These are phyloP conservation scores for Philereme transversata DNA, from an alignment of 2,888 invertebrate species.

Conservation along the genomic window DNA sequence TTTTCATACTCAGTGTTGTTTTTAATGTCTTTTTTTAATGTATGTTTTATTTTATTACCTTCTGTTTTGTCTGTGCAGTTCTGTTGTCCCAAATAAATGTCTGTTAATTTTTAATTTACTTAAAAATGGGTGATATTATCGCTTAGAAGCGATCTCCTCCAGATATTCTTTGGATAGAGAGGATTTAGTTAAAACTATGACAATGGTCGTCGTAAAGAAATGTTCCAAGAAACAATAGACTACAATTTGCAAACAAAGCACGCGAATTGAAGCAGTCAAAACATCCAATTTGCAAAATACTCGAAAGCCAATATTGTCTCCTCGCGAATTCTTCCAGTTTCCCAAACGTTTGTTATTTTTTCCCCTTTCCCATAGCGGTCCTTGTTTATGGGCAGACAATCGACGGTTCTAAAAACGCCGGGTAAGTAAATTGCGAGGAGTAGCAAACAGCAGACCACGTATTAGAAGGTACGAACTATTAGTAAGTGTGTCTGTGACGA, in stretches of 20 bases:
- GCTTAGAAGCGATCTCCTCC: too few species aligned
- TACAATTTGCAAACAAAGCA: constrained; percentile 15
- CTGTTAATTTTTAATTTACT: too few species aligned
- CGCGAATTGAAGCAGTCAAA: constrained; percentile 2
- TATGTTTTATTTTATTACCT: too few species aligned
- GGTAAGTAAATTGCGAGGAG: constrained; percentile 42
- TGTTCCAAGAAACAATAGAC: not conserved
- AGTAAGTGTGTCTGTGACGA: too few species aligned
- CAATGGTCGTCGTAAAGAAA: too few species aligned
- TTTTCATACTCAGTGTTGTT: too few species aligned
- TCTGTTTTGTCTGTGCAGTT: too few species aligned
- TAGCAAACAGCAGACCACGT: not conserved
- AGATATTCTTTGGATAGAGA: too few species aligned
- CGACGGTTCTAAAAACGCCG: constrained; percentile 47
- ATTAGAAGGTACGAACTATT: not conserved
- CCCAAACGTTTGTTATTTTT: constrained; percentile 35
- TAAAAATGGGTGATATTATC: too few species aligned
- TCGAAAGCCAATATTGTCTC: constrained; percentile 40
- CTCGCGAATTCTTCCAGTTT: constrained; percentile 38
- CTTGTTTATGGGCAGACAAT: constrained; percentile 44
- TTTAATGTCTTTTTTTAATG: too few species aligned
- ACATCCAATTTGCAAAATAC: constrained; percentile 32
- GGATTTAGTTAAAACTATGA: too few species aligned
- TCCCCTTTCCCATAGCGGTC: constrained; percentile 42
- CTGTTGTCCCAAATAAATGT: too few species aligned